Evolutionary conservation across 2,888 invertebrate species (phyloP).

Genomic region (Scotopteryx bipunctaria): DNA sequence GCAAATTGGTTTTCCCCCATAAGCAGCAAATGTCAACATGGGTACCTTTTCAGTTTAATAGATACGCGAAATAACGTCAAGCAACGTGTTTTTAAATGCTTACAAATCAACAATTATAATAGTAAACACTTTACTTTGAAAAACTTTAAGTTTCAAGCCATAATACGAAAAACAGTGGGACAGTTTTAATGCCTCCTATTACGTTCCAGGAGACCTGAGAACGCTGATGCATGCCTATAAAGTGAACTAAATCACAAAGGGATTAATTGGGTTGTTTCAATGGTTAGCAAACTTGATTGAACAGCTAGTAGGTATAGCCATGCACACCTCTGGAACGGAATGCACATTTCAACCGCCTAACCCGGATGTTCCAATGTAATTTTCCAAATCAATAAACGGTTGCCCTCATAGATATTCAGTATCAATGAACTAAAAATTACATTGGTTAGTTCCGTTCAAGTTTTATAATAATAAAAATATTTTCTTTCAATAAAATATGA

Average conservation of each 20-base stretch:
- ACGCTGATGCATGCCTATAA: constrained; percentile 16
- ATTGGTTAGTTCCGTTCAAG: background rate
- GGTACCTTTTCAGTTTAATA: constrained; percentile 37
- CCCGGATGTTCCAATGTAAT: constrained; percentile 22
- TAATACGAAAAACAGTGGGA: no score
- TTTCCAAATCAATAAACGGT: constrained; percentile 27
- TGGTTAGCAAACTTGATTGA: constrained; percentile 49
- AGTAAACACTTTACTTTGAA: no score
- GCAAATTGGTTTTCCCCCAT: constrained; percentile 53
- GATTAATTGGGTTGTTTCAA: constrained; percentile 51
- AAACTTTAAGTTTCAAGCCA: no score
- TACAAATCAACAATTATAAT: no score
- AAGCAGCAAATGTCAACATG: constrained; percentile 50
- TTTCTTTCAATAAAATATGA: background rate
- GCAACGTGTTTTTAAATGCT: no score
- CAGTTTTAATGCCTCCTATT: no score
- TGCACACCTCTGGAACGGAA: constrained; percentile 22
- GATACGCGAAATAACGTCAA: constrained; percentile 16
- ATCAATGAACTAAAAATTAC: background rate
- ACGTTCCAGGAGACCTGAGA: background rate
- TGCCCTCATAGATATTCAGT: background rate
- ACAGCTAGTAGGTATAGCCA: constrained; percentile 34
- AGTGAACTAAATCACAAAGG: constrained; percentile 50
- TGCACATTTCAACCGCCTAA: constrained; percentile 30
- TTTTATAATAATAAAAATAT: background rate